Percentiles rank a stretch among this genome's conserved stretches.
phyloP scores from a whole-genome alignment of 1,140 invertebrate genomes.

The Centruroides vittatus region DNA sequence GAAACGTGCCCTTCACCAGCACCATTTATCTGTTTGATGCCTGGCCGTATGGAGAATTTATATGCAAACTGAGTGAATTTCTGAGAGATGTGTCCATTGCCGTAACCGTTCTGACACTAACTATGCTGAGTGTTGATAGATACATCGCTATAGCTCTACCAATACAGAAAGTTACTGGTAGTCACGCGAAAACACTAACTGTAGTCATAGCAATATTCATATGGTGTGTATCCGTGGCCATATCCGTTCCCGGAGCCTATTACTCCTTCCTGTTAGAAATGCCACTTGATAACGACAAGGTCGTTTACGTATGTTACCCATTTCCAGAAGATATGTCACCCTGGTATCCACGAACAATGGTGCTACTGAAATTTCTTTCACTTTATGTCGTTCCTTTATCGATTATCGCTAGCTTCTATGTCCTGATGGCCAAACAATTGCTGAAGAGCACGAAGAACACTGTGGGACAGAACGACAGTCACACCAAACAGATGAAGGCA shows the following conservation, averaged over 20 bases:
- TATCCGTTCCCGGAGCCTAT: conserved; percentile 59
- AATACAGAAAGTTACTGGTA: conserved; percentile 40
- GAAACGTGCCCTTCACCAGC: conserved; percentile 57
- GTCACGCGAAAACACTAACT: neutral
- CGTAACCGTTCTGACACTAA: conserved; percentile 83
- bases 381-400: conserved; percentile 69
- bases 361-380: conserved; percentile 56
- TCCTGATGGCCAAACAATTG: conserved; percentile 69
- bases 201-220: neutral
- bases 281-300: conserved; percentile 11
- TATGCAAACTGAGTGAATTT: conserved; percentile 66
- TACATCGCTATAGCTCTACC: conserved; percentile 74
- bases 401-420: conserved; percentile 71
- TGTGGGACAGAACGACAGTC: conserved; percentile 5
- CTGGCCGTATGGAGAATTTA: conserved; percentile 61
- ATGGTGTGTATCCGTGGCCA: conserved; percentile 42
- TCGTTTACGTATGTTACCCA: conserved; percentile 57
- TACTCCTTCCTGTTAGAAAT: conserved; percentile 47
- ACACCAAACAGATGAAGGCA: neutral
- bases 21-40: conserved; percentile 67
- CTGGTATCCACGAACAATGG: conserved; percentile 49
- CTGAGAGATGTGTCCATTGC: conserved; percentile 82
- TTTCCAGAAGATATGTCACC: conserved; percentile 53
- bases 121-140: conserved; percentile 72
- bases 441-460: conserved; percentile 61